A percentile compares a stretch with the other conserved stretches of the same genome.
Conservation (phyloP, 1,140 invertebrate genomes). For the Argopecten irradians region DNA sequence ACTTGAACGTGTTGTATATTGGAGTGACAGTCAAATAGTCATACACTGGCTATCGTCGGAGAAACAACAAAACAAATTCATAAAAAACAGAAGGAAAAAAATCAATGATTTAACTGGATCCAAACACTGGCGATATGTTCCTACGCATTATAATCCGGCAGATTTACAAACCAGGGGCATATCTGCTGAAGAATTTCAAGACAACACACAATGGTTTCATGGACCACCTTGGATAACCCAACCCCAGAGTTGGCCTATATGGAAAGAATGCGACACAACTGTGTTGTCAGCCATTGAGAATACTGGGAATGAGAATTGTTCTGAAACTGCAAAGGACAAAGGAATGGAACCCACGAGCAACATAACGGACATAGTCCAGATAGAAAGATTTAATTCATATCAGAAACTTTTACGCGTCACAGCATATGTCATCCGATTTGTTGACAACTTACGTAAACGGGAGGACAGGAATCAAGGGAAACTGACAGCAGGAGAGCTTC, state of each 20-base stretch:
- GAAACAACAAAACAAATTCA: slow-evolving; percentile 24
- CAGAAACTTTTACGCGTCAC: too few relatives aligned
- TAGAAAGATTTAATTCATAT: too few relatives aligned
- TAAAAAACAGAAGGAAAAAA: not conserved
- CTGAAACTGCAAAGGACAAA: too few relatives aligned
- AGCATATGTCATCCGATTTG: too few relatives aligned
- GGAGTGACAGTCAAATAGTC: slow-evolving; percentile 29
- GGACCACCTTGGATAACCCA: slow-evolving; percentile 18
- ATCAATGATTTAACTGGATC: slow-evolving; percentile 17
- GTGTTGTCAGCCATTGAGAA: too few relatives aligned
- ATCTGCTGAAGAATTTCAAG: not conserved
- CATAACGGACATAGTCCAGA: too few relatives aligned
- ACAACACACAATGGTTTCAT: not conserved
- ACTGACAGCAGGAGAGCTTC: not conserved
- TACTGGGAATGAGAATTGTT: too few relatives aligned
- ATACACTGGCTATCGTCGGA: not conserved
- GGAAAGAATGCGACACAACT: not conserved
- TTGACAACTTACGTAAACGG: not conserved
- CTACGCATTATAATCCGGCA: not conserved
- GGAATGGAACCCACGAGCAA: too few relatives aligned
- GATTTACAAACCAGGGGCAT: not conserved
- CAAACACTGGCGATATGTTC: slow-evolving; percentile 14
- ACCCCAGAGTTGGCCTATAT: not conserved
- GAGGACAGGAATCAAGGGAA: not conserved
- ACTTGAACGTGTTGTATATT: not conserved